Conservation (phyloP, 2,888 invertebrate species). For the Lasioglossum marginatum region DNA sequence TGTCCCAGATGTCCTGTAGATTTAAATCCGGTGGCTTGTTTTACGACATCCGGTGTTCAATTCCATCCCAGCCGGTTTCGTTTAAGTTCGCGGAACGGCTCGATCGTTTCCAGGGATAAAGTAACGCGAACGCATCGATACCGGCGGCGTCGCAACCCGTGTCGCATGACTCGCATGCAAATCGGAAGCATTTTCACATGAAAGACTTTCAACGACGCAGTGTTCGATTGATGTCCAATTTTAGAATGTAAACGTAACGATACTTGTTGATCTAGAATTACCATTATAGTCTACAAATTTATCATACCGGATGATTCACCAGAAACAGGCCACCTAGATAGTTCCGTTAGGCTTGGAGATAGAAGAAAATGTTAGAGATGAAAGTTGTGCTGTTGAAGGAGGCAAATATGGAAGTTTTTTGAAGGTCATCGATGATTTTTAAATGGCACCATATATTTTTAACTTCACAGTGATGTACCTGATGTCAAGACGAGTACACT, state of each 20-base stretch:
- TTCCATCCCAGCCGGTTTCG: slow-evolving; percentile 13
- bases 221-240: not conserved
- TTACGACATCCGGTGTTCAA: slow-evolving; percentile 53
- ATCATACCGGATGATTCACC: too few relatives aligned
- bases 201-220: not conserved
- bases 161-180: slow-evolving; percentile 9
- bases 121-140: not conserved
- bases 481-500: too few relatives aligned
- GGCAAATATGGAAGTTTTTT: too few relatives aligned
- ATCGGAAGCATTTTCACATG: not conserved
- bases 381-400: too few relatives aligned
- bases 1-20: slow-evolving; percentile 56
- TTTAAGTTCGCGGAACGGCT: not conserved
- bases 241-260: not conserved
- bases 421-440: too few relatives aligned
- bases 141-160: not conserved
- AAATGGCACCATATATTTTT: too few relatives aligned
- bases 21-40: slow-evolving; percentile 50
- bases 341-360: too few relatives aligned
- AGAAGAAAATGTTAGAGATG: too few relatives aligned
- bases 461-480: too few relatives aligned
- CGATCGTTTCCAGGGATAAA: slow-evolving; percentile 11
- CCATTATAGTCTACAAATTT: not conserved
- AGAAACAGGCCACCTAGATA: too few relatives aligned
- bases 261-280: not conserved